Evolutionary conservation across 2,113 vertebrate species (phyloP), one percentile per base, ranked within the genome.

Genomic region (Rhegmatorhina hoffmannsi): DNA sequence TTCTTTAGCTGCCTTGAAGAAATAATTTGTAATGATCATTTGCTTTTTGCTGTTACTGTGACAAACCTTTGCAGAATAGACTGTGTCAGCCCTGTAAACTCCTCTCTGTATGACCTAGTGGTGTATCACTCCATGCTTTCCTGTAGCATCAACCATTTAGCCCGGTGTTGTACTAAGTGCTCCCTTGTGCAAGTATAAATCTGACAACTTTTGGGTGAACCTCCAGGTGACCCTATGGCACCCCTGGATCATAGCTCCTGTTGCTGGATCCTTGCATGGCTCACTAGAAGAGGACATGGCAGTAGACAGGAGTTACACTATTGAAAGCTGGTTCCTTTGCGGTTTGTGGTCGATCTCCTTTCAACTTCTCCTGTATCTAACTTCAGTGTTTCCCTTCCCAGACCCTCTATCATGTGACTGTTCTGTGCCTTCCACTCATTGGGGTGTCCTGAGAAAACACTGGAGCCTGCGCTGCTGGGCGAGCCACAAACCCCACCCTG

Each of bases 51-150:
- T 78, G 12, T 33, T 68, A 7, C 24, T 25, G 44, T 43, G 38
- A 26, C 13, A 49, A 44, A 14, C 25, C 23, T 60, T 44, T 58
- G 14, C 14, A n/a, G 36, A 16, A 9, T 3, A 16, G 28, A 15
- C 31, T 0, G 0, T 5, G 25, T 59, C 7, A 64, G 40, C 31
- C 20, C 66, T 59, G 17, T 9, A 2, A 72, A 38, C 11, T 79
- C 25, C 11, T 28, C 13, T 44, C 43, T 68, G 33, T 24, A 5
- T 60, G 46, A 68, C 7, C n/a, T 11, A 28, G 11, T 31, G 40
- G 4, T 29, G 2, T 44, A 10, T 26, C 5, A 2, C 16, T 62
- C 19, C 7, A 7, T 0, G 0, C 25, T 47, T 25, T 31, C 16
- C 44, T 73, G 49, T 13, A 64, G 43, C 29, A 72, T 72, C 19